phyloP scores from a whole-genome alignment of 1,140 invertebrate species.

The Schmidtea mediterranea region DNA sequence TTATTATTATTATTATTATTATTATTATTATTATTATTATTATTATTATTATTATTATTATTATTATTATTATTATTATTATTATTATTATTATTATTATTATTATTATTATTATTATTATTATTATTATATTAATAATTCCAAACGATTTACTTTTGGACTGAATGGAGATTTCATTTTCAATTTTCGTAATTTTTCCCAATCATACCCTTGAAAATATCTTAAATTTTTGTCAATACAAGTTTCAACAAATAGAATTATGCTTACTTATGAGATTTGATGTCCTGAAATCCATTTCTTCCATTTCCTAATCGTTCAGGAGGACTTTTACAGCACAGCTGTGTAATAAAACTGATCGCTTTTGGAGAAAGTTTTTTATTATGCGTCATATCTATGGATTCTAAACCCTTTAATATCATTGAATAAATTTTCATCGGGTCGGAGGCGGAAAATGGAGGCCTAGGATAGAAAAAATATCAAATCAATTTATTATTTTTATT shows the following conservation, averaged over 20 bases:
- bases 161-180: conserved; percentile 1
- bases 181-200: background rate
- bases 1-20: too few species aligned
- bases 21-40: too few species aligned
- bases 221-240: background rate
- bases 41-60: too few species aligned
- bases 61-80: too few species aligned
- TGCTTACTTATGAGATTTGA: conserved; percentile 52
- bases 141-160: background rate
- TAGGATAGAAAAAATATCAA: too few species aligned
- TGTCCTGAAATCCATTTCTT: conserved; percentile 79
- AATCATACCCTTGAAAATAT: conserved; percentile 6
- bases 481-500: too few species aligned
- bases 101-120: too few species aligned
- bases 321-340: conserved; percentile 31
- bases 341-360: conserved; percentile 20
- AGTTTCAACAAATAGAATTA: too few species aligned
- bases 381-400: conserved; percentile 64
- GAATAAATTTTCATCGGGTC: conserved; percentile 99
- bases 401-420: conserved; percentile 89
- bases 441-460: conserved; percentile 72
- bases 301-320: conserved; percentile 84
- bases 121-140: too few species aligned
- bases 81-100: too few species aligned
- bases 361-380: conserved; percentile 8